phyloP scores from a whole-genome alignment of 1,140 invertebrate species.

The Penaeus vannamei region DNA sequence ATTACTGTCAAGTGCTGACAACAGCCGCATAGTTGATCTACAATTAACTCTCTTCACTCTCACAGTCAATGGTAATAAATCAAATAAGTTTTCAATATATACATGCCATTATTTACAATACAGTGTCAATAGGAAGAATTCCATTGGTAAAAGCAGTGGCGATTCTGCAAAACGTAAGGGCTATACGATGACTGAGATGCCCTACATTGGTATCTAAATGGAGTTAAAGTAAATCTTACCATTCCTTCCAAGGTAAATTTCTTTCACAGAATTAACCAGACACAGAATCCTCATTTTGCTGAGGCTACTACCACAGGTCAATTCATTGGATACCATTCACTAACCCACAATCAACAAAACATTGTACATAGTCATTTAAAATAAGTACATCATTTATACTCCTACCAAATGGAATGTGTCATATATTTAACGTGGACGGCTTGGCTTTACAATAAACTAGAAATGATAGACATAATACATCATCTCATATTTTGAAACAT shows the following conservation, averaged over 20 bases:
- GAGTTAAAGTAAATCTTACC: conserved; percentile 31
- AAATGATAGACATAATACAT: conserved; percentile 20
- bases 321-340: conserved; percentile 38
- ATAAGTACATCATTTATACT: conserved; percentile 63
- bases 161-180: conserved; percentile 25
- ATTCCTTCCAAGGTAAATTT: conserved; percentile 19
- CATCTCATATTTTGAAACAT: conserved; percentile 47
- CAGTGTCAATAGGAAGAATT: conserved; percentile 42
- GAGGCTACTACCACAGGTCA: conserved; percentile 31
- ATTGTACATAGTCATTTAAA: conserved; percentile 52
- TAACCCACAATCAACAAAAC: conserved; percentile 51
- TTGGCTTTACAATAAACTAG: conserved; percentile 55
- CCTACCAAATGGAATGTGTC: conserved; percentile 63
- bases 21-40: neutral
- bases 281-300: neutral
- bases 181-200: conserved; percentile 9
- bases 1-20: conserved; percentile 48
- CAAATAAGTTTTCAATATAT: conserved; percentile 48
- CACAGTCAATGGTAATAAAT: conserved; percentile 50
- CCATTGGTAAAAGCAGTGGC: conserved; percentile 57
- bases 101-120: conserved; percentile 52
- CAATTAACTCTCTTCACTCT: conserved; percentile 29
- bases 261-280: conserved; percentile 14
- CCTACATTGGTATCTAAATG: neutral
- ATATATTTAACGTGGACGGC: conserved; percentile 57